phyloP scores from a whole-genome alignment of 2,113 vertebrate genomes.

The Datnioides undecimradiatus region DNA sequence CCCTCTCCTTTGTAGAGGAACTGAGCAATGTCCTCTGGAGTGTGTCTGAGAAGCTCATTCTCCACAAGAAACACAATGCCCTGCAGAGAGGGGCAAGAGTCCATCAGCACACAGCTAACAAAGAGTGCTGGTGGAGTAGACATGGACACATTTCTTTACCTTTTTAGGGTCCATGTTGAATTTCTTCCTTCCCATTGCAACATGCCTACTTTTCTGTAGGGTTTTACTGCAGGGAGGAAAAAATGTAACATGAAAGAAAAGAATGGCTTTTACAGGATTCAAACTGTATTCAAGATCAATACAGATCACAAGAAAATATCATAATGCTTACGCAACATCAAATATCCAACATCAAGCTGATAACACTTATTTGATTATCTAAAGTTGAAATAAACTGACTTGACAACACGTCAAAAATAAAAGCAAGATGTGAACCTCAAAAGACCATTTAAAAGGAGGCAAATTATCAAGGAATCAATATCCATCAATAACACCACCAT shows the following conservation, averaged over 20 bases:
- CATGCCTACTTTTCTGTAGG: constrained; percentile 90
- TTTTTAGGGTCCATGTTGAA: constrained; percentile 94
- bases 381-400: not conserved
- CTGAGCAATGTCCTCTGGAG: constrained; percentile 90
- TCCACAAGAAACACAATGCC: constrained; percentile 92
- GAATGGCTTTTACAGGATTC: not conserved
- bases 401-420: not conserved
- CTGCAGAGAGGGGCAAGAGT: constrained; percentile 66
- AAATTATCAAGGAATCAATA: not conserved
- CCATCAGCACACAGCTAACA: not conserved
- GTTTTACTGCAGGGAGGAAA: constrained; percentile 87
- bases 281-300: not conserved
- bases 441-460: not conserved
- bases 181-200: constrained; percentile 93
- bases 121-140: not conserved
- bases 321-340: not conserved
- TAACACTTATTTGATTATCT: not conserved
- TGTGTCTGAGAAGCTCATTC: constrained; percentile 91
- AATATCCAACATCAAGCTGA: not conserved
- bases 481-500: not conserved
- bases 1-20: constrained; percentile 95
- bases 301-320: not conserved
- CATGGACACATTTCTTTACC: constrained; percentile 71
- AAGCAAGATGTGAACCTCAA: not conserved
- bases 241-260: not conserved